Base-by-base conservation (phyloP, 2,797 vertebrate species). In the Craterocephalus amniculus region DNA sequence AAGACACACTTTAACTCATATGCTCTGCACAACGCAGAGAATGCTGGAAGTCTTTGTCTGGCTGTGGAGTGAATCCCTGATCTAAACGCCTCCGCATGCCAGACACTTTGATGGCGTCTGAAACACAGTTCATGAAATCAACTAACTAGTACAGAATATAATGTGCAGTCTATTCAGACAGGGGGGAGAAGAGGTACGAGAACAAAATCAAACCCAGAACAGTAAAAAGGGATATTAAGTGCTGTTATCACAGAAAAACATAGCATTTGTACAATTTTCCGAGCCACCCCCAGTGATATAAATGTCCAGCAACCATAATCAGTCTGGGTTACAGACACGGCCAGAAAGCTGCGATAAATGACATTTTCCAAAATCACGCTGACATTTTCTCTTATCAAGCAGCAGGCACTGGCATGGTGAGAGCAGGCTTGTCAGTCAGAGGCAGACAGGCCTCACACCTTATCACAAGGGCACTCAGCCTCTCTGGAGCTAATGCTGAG, bases 351-450 rank as follows among this genome's bases (percentile, higher is more conserved):
- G 51, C 89, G 91, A 94, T 94, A 95, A 95, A 94, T 94, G 91
- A 93, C 94, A 94, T 94, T 94, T 94, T 86, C 87, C 83, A 88
- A 93, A 94, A 94, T 92, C 92, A 91, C 81, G 85, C 92, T 94
- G 94, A 94, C 93, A 94, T 94, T 94, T 94, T 85, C 93, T 90
- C 91, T 95, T 95, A 95, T 95, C 94, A 83, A 92, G 93, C 90
- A 90, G 85, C 89, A 92, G 92, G 90, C 93, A 93, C 87, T 87
- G 92, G 88, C 83, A 80, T 83, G 91, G 91, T 80, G 89, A 92
- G 92, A 92, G 92, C 85, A 84, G 88, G 88, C 90, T 93, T 94
- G 94, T 95, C 95, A 94, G 91, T 94, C 91, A 94, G 89, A 89
- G 84, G 90, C 89, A 93, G 93, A 94, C 93, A 92, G 90, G 92